These are phyloP conservation scores for Chloropsis cyanopogon DNA, from an alignment of 2,113 vertebrate genomes.

Conservation along the genomic window DNA sequence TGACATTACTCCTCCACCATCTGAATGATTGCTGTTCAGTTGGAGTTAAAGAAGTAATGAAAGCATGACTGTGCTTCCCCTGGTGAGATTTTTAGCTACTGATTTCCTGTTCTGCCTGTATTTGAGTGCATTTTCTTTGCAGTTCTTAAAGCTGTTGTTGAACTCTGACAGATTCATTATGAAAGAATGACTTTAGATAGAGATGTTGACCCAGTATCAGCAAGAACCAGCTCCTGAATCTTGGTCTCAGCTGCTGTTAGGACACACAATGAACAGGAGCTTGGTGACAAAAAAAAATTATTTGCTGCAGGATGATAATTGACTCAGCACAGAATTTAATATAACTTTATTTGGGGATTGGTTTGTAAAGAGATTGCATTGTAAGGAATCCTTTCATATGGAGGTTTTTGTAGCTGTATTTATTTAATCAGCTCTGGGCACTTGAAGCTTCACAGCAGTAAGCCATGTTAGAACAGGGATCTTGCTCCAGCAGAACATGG, in stretches of 20 bases:
- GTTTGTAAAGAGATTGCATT: conserved; percentile 27
- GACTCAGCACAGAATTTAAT: neutral
- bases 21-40: neutral
- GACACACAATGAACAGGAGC: neutral
- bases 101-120: neutral
- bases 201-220: neutral
- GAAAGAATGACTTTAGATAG: neutral
- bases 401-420: neutral
- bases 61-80: neutral
- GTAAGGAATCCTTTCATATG: neutral
- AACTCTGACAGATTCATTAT: neutral
- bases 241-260: neutral
- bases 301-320: neutral
- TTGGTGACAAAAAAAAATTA: neutral
- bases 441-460: neutral
- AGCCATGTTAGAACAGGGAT: neutral
- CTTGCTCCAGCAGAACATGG: neutral
- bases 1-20: neutral
- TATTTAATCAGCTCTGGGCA: neutral
- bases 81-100: neutral
- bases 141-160: neutral
- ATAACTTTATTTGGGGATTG: conserved; percentile 27
- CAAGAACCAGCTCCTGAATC: neutral
- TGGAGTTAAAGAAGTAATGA: neutral
- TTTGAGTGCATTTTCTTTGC: neutral